These are phyloP conservation scores for Saturnia pavonia DNA, from an alignment of 2,888 invertebrate genomes.

Conservation along the genomic window DNA sequence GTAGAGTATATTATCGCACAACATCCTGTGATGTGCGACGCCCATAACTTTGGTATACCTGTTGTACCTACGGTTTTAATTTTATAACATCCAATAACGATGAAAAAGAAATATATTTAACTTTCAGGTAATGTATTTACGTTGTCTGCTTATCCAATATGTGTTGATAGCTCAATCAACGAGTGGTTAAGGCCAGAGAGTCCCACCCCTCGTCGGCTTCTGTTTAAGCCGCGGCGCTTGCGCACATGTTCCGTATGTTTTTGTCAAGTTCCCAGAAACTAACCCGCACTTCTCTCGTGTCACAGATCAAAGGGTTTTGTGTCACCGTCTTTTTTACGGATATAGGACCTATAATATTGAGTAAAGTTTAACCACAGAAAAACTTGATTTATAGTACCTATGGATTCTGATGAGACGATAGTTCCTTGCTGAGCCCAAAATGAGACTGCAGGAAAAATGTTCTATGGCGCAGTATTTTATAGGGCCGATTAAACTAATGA, in stretches of 20 bases:
- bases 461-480: no score
- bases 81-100: no score
- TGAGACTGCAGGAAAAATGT: no score
- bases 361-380: neutral
- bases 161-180: neutral
- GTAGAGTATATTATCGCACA: no score
- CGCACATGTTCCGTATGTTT: conserved; percentile 38
- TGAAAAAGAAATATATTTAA: neutral
- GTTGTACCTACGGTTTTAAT: no score
- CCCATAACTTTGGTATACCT: no score
- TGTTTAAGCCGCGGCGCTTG: conserved; percentile 25
- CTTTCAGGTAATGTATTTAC: neutral
- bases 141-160: neutral
- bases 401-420: no score
- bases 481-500: no score
- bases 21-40: no score
- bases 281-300: conserved; percentile 24
- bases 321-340: neutral
- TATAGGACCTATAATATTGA: neutral
- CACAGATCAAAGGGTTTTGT: conserved; percentile 8
- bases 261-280: conserved; percentile 38
- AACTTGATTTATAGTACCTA: neutral
- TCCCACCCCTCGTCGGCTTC: conserved; percentile 14
- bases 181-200: neutral
- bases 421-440: no score